Evolutionary conservation across 1,140 invertebrate species (phyloP).

Genomic region (Nasonia longicornis): DNA sequence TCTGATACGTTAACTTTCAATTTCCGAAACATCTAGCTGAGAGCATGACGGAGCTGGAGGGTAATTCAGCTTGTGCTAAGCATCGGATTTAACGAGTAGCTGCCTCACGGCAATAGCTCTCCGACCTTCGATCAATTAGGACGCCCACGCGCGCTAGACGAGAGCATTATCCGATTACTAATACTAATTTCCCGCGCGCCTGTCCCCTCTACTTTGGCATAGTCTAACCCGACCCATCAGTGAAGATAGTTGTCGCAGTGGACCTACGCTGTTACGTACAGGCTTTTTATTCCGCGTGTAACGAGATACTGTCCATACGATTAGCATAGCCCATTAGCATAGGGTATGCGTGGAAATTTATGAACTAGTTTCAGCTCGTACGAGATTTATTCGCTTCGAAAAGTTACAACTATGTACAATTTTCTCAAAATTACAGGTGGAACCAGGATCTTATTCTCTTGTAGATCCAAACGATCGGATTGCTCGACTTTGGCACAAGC

Average conservation of each 20-base stretch:
- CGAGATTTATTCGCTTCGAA: not conserved
- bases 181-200: constrained; percentile 37
- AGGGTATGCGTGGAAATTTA: not conserved
- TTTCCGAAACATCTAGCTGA: constrained; percentile 1
- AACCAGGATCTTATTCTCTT: not conserved
- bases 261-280: not conserved
- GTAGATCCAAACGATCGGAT: not conserved
- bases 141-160: not conserved
- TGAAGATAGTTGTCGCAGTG: not conserved
- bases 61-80: not conserved
- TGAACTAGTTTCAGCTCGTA: too few species aligned
- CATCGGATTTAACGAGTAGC: constrained; percentile 35
- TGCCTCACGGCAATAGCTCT: constrained; percentile 2
- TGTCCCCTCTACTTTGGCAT: not conserved
- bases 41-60: not conserved
- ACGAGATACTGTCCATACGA: not conserved
- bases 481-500: not conserved
- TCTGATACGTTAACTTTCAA: constrained; percentile 4
- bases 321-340: not conserved
- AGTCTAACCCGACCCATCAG: not conserved
- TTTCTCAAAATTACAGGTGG: not conserved
- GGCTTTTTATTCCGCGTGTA: not conserved
- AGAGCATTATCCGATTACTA: constrained; percentile 41
- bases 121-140: constrained; percentile 30
- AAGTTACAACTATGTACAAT: not conserved